Evolutionary conservation across 2,113 vertebrate genomes (phyloP).

Genomic region (Crotophaga sulcirostris): DNA sequence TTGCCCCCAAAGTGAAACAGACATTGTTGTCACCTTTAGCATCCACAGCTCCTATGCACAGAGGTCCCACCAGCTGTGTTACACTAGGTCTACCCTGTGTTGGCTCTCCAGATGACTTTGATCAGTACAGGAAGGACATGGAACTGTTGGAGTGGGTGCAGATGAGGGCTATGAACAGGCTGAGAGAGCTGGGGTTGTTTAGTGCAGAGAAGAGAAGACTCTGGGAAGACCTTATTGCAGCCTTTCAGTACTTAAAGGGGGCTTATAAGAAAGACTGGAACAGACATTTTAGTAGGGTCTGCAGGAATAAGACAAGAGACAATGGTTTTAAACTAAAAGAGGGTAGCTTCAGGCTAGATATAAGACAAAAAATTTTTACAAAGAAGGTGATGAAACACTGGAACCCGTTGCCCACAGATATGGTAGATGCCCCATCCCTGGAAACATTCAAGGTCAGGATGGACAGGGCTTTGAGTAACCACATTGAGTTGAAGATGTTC

Average conservation of each 20-base stretch:
- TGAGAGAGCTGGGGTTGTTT: neutral
- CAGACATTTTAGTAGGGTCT: neutral
- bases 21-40: neutral
- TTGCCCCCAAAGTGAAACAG: neutral
- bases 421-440: neutral
- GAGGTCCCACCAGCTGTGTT: neutral
- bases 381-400: neutral
- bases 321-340: neutral
- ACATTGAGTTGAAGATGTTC: neutral
- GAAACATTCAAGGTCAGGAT: neutral
- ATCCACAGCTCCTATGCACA: fast-evolving
- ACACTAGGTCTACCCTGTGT: neutral
- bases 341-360: no score
- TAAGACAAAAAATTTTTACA: neutral
- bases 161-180: neutral
- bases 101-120: neutral
- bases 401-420: neutral
- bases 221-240: neutral
- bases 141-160: neutral
- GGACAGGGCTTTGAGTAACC: neutral
- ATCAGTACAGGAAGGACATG: neutral
- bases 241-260: neutral
- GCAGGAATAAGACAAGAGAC: neutral
- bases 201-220: neutral
- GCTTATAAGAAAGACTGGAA: neutral